Conservation (phyloP, 2,797 vertebrate genomes). For the Hipposideros larvatus region DNA sequence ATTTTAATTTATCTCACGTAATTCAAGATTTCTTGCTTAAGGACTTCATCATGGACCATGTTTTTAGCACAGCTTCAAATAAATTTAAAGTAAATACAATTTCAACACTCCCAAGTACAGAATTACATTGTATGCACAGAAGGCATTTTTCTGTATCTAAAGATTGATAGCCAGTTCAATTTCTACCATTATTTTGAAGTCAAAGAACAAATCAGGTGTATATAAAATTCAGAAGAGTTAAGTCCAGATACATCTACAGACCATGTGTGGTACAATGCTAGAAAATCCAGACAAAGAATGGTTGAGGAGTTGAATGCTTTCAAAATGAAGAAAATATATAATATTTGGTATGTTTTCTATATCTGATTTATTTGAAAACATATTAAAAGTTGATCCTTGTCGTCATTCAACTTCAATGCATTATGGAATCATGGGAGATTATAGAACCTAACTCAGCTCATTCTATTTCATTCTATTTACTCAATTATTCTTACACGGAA, state of each 20-base stretch:
- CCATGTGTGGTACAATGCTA: not conserved
- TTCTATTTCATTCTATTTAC: not conserved
- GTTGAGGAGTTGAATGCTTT: not conserved
- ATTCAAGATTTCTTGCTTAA: constrained; percentile 14
- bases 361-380: not conserved
- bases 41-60: not conserved
- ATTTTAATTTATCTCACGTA: constrained; percentile 36
- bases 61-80: constrained; percentile 1
- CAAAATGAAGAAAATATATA: not conserved
- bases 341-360: not conserved
- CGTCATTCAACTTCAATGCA: not conserved
- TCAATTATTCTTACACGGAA: not conserved
- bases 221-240: not conserved
- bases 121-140: constrained; percentile 30
- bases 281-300: not conserved
- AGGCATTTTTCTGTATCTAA: not conserved
- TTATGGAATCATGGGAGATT: not conserved
- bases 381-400: not conserved
- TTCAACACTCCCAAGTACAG: not conserved
- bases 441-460: not conserved
- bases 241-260: not conserved
- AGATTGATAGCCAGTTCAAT: not conserved
- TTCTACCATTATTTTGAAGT: constrained; percentile 29
- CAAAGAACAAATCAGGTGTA: not conserved
- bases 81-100: not conserved